Conservation (phyloP, 2,888 invertebrate species). For the Lochmaea crataegi region DNA sequence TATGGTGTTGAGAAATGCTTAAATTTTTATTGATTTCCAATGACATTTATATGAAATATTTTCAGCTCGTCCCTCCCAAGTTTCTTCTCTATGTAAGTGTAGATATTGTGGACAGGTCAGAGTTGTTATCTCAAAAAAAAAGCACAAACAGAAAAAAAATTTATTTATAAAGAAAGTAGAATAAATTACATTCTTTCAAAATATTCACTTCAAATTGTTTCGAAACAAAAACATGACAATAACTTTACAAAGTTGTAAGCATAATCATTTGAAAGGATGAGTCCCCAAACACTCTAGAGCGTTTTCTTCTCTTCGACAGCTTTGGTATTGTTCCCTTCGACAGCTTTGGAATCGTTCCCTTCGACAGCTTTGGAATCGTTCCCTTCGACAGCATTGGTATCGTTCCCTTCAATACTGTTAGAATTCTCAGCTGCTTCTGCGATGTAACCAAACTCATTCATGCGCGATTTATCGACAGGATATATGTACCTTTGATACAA, state of each 20-base stretch:
- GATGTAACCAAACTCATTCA: slow-evolving; percentile 99
- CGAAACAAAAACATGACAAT: not conserved
- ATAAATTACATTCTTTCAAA: not conserved
- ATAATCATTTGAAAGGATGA: not conserved
- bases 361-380: not conserved
- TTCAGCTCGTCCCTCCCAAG: no score
- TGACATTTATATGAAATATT: no score
- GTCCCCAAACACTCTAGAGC: not conserved
- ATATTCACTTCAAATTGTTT: not conserved
- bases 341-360: not conserved
- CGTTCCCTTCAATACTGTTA: not conserved
- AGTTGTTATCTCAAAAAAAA: not conserved
- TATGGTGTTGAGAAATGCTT: no score
- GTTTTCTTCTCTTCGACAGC: not conserved
- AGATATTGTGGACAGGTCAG: no score
- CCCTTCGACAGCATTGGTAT: not conserved
- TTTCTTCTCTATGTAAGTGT: no score
- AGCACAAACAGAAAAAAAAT: slow-evolving; percentile 1
- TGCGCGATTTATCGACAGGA: slow-evolving; percentile 92
- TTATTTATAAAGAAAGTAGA: not conserved
- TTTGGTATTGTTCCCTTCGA: not conserved
- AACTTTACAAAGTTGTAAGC: not conserved
- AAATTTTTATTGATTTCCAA: no score
- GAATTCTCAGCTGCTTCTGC: slow-evolving; percentile 70
- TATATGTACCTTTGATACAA: slow-evolving; percentile 99